Percentiles rank a stretch among this genome's conserved stretches.
Conservation (phyloP, 2,797 vertebrate genomes). For the Tangara arthus region DNA sequence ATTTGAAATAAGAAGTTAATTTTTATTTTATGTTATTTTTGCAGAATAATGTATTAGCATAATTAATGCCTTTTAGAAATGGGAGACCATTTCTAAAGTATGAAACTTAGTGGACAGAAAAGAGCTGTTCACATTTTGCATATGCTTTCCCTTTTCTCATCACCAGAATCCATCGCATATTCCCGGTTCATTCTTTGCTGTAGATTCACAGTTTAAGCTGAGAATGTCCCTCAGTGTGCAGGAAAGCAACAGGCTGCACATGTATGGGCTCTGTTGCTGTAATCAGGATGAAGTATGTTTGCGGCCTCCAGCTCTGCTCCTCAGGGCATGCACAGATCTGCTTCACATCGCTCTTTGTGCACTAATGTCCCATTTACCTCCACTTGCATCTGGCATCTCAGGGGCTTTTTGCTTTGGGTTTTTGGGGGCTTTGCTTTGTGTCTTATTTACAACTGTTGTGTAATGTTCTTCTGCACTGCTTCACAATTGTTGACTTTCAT, state of each 20-base stretch:
- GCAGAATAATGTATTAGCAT: slow-evolving; percentile 17
- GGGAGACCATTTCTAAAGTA: slow-evolving; percentile 51
- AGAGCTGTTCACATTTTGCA: slow-evolving; percentile 18
- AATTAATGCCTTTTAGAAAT: slow-evolving; percentile 60
- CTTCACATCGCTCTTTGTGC: background rate
- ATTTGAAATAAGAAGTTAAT: slow-evolving; percentile 37
- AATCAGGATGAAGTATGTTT: background rate
- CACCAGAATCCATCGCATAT: background rate
- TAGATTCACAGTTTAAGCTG: background rate
- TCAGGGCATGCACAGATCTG: background rate
- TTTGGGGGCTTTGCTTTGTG: background rate
- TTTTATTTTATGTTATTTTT: slow-evolving; percentile 23
- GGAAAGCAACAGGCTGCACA: background rate
- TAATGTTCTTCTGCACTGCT: slow-evolving; percentile 1
- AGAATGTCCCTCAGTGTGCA: background rate
- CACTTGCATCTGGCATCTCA: background rate
- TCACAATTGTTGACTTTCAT: slow-evolving; percentile 51
- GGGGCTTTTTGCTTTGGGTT: background rate
- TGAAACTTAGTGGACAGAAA: slow-evolving; percentile 22
- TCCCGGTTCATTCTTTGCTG: background rate
- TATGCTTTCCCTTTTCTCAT: background rate
- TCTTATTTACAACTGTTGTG: slow-evolving; percentile 29
- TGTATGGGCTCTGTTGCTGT: background rate
- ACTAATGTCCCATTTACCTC: background rate
- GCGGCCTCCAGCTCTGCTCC: background rate